Base-by-base conservation (phyloP, 2,113 vertebrate genomes). In the Merops nubicus region DNA sequence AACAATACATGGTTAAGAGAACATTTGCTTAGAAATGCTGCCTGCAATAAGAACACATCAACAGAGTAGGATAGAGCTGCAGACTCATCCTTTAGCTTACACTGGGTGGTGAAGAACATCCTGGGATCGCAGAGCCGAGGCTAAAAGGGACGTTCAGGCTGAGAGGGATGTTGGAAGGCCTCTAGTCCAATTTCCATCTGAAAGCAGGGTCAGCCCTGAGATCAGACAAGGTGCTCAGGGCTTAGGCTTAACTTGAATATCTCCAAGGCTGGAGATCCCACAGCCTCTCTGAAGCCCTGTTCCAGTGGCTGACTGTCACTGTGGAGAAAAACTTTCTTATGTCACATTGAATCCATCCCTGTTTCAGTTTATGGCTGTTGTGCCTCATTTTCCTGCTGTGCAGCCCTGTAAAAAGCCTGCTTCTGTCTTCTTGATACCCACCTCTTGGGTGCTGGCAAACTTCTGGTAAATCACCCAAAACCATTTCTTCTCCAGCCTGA, bases 111-210 rank as follows among this genome's bases (percentile, higher is more conserved):
- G 48, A 77, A 76, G 68, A 93, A 15, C 20, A 51, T 60, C 20
- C 29, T 43, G 68, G 8, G 20, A 59, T 43, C 33, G 5, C 19
- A 76, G 64, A 84, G 13, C 11, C 33, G 67, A 0, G 3, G n/a
- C n/a, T n/a, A n/a, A n/a, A n/a, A n/a, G 34, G 11, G 8, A 38
- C 0, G 0, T 57, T 53, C 36, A 74, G 85, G 20, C 23, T 54
- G 18, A 14, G 81, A 56, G 42, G 59, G 13, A 29, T 64, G 6
- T n/a, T 76, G 23, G 36, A 12, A 31, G 43, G 19, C 40, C 43
- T 91, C 8, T 77, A 62, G 47, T 59, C 43, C 47, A 54, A 9
- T 26, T 28, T 89, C 40, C 43, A 73, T 20, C n/a, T 84, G 63
- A 54, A 67, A 86, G 57, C 17, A 51, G n/a, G 14, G 26, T 26